A percentile compares a stretch with the other conserved stretches of the same genome.
Conservation (phyloP, 2,888 invertebrate species). For the Oligia strigilis region DNA sequence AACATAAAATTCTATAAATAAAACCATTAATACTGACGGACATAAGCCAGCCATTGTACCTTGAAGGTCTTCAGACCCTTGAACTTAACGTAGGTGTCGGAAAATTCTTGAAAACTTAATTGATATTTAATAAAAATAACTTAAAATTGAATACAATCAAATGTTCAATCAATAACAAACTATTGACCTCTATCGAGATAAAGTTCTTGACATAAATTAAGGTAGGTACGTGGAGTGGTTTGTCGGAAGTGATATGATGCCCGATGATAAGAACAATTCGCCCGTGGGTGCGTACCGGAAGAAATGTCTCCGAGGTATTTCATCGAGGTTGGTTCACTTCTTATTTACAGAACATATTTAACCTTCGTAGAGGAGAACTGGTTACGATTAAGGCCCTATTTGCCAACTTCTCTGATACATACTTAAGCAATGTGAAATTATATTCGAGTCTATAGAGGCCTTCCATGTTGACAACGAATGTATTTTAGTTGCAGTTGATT, state of each 20-base stretch:
- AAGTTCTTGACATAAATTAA: constrained; percentile 80
- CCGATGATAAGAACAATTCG: constrained; percentile 57
- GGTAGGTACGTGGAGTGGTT: constrained; percentile 59
- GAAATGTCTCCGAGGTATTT: constrained; percentile 69
- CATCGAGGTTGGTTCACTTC: constrained; percentile 72
- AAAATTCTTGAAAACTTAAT: constrained; percentile 40
- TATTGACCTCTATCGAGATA: constrained; percentile 59
- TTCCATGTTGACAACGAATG: constrained; percentile 39
- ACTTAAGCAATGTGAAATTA: constrained; percentile 48
- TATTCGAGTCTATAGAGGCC: constrained; percentile 33
- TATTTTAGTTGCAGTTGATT: constrained; percentile 37
- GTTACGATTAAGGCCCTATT: constrained; percentile 69
- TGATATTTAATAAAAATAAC: constrained; percentile 32
- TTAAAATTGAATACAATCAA: constrained; percentile 45
- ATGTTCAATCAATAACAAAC: constrained; percentile 49
- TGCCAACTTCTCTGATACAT: constrained; percentile 50
- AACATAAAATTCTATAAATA: constrained; percentile 20
- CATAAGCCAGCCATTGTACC: constrained; percentile 18
- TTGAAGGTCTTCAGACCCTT: constrained; percentile 25
- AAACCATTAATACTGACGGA: neutral
- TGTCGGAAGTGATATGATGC: constrained; percentile 74
- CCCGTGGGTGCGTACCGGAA: constrained; percentile 75
- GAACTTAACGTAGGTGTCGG: constrained; percentile 27
- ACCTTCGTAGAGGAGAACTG: constrained; percentile 76
- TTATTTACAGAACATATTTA: constrained; percentile 64